These are phyloP conservation scores for Chaetodon auriga DNA, from an alignment of 2,113 vertebrate species.

Conservation along the genomic window DNA sequence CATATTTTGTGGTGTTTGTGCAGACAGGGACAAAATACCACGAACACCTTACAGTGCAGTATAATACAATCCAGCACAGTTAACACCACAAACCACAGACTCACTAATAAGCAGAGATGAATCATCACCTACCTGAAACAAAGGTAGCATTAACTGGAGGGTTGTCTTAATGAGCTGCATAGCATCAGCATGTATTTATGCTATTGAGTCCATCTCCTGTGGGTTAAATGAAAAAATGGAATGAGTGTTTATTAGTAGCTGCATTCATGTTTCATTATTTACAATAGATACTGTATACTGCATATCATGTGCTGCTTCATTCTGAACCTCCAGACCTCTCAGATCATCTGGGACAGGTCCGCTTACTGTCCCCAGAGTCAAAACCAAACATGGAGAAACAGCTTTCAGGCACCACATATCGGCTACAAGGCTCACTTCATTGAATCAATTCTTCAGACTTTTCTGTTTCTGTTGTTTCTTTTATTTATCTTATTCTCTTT, in stretches of 20 bases:
- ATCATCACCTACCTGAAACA: conserved; percentile 3
- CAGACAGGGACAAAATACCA: neutral
- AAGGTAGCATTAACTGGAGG: neutral
- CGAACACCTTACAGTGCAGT: conserved; percentile 1
- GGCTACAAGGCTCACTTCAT: neutral
- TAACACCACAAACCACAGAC: neutral
- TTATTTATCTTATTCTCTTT: too few relatives aligned
- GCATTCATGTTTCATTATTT: conserved; percentile 1
- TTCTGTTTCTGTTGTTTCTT: neutral
- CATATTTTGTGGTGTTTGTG: neutral
- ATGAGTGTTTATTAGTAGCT: neutral
- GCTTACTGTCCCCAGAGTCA: neutral
- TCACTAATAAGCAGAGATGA: neutral
- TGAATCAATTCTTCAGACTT: neutral
- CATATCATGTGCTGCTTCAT: neutral
- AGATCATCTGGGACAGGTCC: neutral
- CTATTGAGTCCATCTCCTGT: neutral
- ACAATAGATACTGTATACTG: neutral
- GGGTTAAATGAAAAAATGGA: neutral
- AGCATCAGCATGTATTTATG: neutral
- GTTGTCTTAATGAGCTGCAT: neutral
- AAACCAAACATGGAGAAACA: neutral
- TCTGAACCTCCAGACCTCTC: neutral
- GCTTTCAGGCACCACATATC: neutral
- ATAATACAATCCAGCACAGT: neutral